Conservation (phyloP, 2,113 vertebrate genomes). For the Aramus guarauna region DNA sequence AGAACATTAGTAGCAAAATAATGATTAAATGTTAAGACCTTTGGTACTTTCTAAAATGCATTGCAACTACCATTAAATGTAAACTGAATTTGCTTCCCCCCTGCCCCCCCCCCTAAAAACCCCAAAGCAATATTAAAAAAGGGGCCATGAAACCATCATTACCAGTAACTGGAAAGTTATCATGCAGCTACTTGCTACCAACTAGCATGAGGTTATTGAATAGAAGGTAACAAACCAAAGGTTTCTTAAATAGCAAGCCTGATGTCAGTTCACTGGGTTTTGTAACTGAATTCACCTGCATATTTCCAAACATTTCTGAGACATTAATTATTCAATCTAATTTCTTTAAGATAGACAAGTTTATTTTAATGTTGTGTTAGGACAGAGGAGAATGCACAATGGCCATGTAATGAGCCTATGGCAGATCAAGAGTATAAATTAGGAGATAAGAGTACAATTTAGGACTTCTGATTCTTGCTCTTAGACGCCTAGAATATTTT, state of each 20-base stretch:
- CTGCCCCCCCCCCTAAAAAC: too few species aligned
- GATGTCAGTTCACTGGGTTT: not conserved
- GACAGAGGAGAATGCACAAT: not conserved
- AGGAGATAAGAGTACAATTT: not conserved
- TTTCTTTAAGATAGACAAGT: not conserved
- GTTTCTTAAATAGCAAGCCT: not conserved
- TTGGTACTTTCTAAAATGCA: not conserved
- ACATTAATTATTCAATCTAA: not conserved
- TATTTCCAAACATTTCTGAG: not conserved
- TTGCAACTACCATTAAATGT: not conserved
- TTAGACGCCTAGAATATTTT: not conserved
- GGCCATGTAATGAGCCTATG: not conserved
- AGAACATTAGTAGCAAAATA: not conserved
- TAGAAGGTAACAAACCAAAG: not conserved
- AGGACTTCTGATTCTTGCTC: not conserved
- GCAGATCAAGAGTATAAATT: not conserved
- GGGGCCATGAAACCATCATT: not conserved
- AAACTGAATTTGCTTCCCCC: not conserved
- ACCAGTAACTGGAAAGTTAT: not conserved
- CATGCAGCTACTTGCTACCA: not conserved
- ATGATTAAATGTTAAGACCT: not conserved
- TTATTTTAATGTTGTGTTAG: not conserved
- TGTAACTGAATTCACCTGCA: not conserved
- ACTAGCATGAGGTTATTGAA: not conserved
- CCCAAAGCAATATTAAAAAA: not conserved